Evolutionary conservation across 2,888 invertebrate genomes (phyloP), one percentile per base, ranked within the genome.

Genomic region (Notodonta dromedarius): DNA sequence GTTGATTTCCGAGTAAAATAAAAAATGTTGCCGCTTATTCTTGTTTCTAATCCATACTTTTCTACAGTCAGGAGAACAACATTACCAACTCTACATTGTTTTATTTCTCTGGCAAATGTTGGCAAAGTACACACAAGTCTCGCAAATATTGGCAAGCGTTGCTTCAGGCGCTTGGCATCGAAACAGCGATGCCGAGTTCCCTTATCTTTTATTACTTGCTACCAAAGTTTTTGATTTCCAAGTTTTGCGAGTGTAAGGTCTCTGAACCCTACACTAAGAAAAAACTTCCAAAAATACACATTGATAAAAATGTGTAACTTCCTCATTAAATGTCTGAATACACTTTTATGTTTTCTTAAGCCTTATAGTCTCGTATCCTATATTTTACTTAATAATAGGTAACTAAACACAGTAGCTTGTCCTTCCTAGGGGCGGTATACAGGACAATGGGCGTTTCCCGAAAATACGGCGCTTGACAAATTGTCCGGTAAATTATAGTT

Each of bases 131-230:
- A 32, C 14, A 52, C 60, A 70, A 69, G 50, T 67, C 16, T 50
- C 16, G 50, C 50, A 50, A 50, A 50, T 50, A 50, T 50, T 50
- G 50, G 50, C 50, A 50, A 50, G 50, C 16, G 50, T 16, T 9
- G 50, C 50, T 69, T 42, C 56, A 14, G 60, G 42, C 40, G 57
- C 3, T 68, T 73, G 71, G 72, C 73, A 69, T 55, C 52, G 54
- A 40, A 6, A 65, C 63, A 69, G 68, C 62, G 54, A 55, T 60
- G 65, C 70, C 65, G 65, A 60, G 32, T 59, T 62, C 24, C 61
- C 59, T 56, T 63, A 69, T 69, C 63, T 62, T 59, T 65, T 59
- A 61, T 60, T 52, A 58, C 56, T 54, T 52, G 62, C 52, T 24
- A 24, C 24, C 24, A 54, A 65, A 59, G 63, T 55, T 54, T 11